Base-by-base conservation (phyloP, 2,797 vertebrate species). In the Acestrorhynchus altus region DNA sequence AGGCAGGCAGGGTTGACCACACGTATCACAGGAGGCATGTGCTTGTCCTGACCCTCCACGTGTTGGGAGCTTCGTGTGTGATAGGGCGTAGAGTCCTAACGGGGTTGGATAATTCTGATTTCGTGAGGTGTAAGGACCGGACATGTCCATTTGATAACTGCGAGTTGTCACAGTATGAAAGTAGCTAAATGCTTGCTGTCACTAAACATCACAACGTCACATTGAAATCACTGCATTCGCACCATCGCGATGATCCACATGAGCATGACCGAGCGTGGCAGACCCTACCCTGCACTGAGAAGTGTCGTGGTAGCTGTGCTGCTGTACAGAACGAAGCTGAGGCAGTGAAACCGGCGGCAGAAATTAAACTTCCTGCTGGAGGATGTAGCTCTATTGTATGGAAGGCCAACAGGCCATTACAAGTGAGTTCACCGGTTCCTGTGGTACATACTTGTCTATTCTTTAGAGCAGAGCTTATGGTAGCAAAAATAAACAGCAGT, bases 381-480 rank as follows among this genome's bases (percentile, higher is more conserved):
- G 90, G 89, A 91, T 90, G 78, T 18, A 1, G 1, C 24, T 74
- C 86, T 54, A 89, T 89, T 88, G 89, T 90, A 57, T 59, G 20
- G 0, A 60, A 83, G 81, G 63, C 80, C 77, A 84, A 82, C 78
- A 77, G 56, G 5, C 77, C 86, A 81, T 75, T 56, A 74, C 31
- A 9, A 24, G 35, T 70, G 40, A 76, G 39, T 72, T 61, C 35
- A 68, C 8, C 31, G 31, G 39, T 67, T 52, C 69, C 63, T 69
- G 59, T 44, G 44, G 46, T 35, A 39, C 56, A 28, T 11, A 39
- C 39, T 18, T 13, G 67, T 68, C 2, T 7, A 39, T 56, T 57
- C 49, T 67, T 65, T 22, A 52, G 65, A 2, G n/a, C 35, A 44
- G 35, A 56, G 46, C 49, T 24, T 66, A 54, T 64, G 60, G 68